phyloP scores from a whole-genome alignment of 2,888 invertebrate genomes.

The Tuta absoluta region DNA sequence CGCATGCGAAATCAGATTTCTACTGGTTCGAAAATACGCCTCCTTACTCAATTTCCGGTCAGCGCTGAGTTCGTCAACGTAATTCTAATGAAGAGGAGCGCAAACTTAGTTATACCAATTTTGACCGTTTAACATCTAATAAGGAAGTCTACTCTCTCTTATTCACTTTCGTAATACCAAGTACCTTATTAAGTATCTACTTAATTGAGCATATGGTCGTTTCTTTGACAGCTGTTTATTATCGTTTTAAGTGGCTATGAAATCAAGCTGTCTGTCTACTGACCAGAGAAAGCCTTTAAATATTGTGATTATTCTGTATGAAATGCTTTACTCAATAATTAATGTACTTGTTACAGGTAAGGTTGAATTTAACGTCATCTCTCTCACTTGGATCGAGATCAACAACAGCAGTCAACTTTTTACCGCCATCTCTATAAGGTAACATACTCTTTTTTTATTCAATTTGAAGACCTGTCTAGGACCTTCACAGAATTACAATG shows the following conservation, averaged over 20 bases:
- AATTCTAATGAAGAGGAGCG: neutral
- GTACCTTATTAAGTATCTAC: slow-evolving; percentile 4
- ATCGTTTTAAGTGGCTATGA: neutral
- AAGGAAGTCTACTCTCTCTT: slow-evolving; percentile 13
- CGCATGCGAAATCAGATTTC: no score
- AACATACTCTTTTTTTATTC: slow-evolving; percentile 31
- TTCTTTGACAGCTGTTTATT: slow-evolving; percentile 18
- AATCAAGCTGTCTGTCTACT: neutral
- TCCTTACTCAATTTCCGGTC: no score
- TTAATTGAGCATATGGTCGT: slow-evolving; percentile 10
- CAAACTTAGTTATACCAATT: neutral
- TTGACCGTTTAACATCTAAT: neutral
- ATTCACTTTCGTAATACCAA: slow-evolving; percentile 6
- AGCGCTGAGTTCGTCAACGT: neutral
- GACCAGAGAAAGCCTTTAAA: slow-evolving; percentile 2
- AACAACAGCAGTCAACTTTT: slow-evolving; percentile 26
- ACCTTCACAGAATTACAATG: slow-evolving; percentile 25
- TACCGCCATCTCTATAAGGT: slow-evolving; percentile 25
- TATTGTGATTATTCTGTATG: neutral
- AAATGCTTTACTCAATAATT: neutral
- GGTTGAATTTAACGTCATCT: slow-evolving; percentile 3
- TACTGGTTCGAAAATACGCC: no score
- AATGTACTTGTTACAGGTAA: slow-evolving; percentile 30
- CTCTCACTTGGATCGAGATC: slow-evolving; percentile 23
- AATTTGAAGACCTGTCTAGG: slow-evolving; percentile 27